These are phyloP conservation scores for Euura lappo DNA, from an alignment of 1,140 invertebrate species.

Conservation along the genomic window DNA sequence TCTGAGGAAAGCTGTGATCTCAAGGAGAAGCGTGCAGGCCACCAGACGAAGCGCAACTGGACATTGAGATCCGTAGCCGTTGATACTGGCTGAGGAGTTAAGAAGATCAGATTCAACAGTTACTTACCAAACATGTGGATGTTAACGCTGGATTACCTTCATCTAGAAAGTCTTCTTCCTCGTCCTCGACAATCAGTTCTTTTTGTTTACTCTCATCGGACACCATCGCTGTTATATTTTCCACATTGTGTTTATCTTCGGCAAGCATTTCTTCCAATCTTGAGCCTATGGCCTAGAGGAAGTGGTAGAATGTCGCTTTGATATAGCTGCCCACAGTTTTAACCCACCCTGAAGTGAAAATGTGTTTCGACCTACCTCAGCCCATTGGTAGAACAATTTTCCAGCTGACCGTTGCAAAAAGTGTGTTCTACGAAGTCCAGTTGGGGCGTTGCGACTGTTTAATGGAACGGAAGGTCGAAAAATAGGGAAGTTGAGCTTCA, in stretches of 20 bases:
- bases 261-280: conserved; percentile 83
- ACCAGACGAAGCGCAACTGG: conserved; percentile 91
- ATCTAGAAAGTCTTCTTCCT: conserved; percentile 98
- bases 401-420: conserved; percentile 91
- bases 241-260: conserved; percentile 76
- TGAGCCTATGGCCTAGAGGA: conserved; percentile 77
- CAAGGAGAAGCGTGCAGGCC: conserved; percentile 90
- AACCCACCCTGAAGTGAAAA: background rate
- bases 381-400: conserved; percentile 97
- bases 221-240: conserved; percentile 73
- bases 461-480: conserved; percentile 77
- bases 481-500: conserved; percentile 85
- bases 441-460: conserved; percentile 57
- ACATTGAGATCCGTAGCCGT: conserved; percentile 83
- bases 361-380: conserved; percentile 73
- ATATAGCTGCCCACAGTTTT: conserved; percentile 43
- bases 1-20: conserved; percentile 96
- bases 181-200: conserved; percentile 88
- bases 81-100: conserved; percentile 77
- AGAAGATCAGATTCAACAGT: background rate
- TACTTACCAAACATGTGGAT: background rate
- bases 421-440: conserved; percentile 74
- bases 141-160: conserved; percentile 72
- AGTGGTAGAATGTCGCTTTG: conserved; percentile 22
- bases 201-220: conserved; percentile 84